Base-by-base conservation (phyloP, 30 jellyfish, hydroid and myxozoan genomes). In the Aurelia coerulea region DNA sequence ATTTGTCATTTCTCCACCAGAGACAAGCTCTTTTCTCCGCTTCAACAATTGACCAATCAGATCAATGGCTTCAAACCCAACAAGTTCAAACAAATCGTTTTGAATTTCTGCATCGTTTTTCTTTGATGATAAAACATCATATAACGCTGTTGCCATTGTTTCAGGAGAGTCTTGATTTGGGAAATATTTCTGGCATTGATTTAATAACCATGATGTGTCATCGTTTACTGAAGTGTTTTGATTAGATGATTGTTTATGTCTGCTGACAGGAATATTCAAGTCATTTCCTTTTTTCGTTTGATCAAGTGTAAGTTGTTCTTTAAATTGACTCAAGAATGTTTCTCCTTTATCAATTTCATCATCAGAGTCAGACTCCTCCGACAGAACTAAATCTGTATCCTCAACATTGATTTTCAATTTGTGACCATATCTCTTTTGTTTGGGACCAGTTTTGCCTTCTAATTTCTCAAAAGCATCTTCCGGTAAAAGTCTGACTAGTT, bases 41-140 rank as follows among this genome's bases (percentile, higher is more conserved):
- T 86, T 96, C 65, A 95, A 78, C 19, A 95, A 73, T n/a, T 64
- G 65, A 23, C 85, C 90, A 54, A 95, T 95, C 46, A 95, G 74
- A 68, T 95, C 99, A 54, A 95, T 68, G 18, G 97, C 98, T 64
- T 95, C 99, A 74, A 90, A 90, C 1, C 99, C 99, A 62, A 95
- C 88, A 67, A 95, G 92, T 17, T 95, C 99, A 86, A 95, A 95
- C 32, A 95, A 76, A 7, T 86, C 97, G 85, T 95, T 91, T 64
- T 95, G 99, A n/a, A 95, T 83, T 51, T 89, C 97, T 15, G 94
- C 97, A 88, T 84, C 91, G 37, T 83, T 79, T 78, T 75, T 73
- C 5, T 90, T 17, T 14, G 97, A 76, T 10, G 68, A 56, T 51
- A 94, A 68, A 53, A 94, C 85, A 68, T 94, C 99, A 88, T 65